These are phyloP conservation scores for Cynopterus sphinx DNA, from an alignment of 2,797 vertebrate species.

Conservation along the genomic window DNA sequence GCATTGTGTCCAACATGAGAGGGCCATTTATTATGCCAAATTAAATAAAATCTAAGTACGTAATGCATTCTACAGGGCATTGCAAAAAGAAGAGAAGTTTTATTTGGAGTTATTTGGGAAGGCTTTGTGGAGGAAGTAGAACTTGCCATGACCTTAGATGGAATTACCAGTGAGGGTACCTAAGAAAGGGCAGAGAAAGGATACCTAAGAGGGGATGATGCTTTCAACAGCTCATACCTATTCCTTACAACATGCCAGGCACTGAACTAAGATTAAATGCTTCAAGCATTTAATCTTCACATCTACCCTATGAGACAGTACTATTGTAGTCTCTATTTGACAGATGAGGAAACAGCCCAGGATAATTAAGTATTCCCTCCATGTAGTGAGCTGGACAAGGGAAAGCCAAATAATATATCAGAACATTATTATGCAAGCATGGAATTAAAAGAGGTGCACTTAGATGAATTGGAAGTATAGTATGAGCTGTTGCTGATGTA, in stretches of 20 bases:
- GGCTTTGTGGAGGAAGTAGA: background rate
- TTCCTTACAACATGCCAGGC: background rate
- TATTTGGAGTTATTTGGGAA: conserved; percentile 5
- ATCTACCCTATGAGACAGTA: background rate
- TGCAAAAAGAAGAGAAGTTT: background rate
- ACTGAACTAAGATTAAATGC: background rate
- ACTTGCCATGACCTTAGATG: background rate
- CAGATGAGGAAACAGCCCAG: background rate
- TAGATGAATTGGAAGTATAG: conserved; percentile 21
- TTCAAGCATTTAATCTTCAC: background rate
- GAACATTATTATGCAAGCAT: background rate
- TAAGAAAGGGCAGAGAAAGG: background rate
- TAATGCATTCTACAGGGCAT: background rate
- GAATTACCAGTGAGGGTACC: background rate
- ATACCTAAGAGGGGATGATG: background rate
- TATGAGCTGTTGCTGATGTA: background rate
- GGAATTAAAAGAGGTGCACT: background rate
- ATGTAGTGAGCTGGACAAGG: background rate
- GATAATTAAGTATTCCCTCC: background rate
- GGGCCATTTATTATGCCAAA: conserved; percentile 8
- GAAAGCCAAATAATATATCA: background rate
- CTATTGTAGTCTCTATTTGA: background rate
- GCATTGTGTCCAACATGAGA: background rate
- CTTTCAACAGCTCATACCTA: background rate
- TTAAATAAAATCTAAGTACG: conserved; percentile 32